Base-by-base conservation (phyloP, 1,140 invertebrate species). In the Helicoverpa zea region DNA sequence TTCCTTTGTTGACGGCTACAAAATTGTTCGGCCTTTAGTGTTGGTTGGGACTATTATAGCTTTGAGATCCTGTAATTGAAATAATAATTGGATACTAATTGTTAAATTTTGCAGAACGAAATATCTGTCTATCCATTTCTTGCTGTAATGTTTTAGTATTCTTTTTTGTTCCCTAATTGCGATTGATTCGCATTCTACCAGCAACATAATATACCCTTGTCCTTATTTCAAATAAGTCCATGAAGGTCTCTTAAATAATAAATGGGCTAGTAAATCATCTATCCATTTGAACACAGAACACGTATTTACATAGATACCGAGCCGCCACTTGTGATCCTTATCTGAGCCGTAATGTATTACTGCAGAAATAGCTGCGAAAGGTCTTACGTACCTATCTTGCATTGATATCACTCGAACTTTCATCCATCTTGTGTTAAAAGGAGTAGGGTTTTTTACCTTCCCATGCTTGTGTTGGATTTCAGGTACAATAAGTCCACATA, bases 341-440 rank as follows among this genome's bases (percentile, higher is more conserved):
- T 72, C 68, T 72, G 12, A 30, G 49, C 49, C 30, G 47, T 54
- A 52, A 72, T 72, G 49, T 72, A 72, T 72, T 72, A 54, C 68
- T 52, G 18, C n/a, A 72, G 68, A 52, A 54, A 54, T 52, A 30
- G 18, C 5, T 29, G 23, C 18, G 59, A 63, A 14, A 18, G 59
- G 29, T 63, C 13, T 30, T 63, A 72, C 68, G 18, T 54, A 72
- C 30, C 49, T 29, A 72, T 54, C 49, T 29, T 2, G 68, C 13
- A 30, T 54, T 54, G 16, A 29, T 52, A 72, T 30, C 63, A 47
- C 30, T 52, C 7, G 13, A 2, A 51, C 68, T 29, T 29, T 52
- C 18, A n/a, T n/a, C 16, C 13, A 51, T 54, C 35, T 43, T 43
- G 35, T 7, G 5, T 9, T 43, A 43, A 43, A 43, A 43, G 35